Evolutionary conservation across 2,888 invertebrate genomes (phyloP), one percentile per base, ranked within the genome.

Genomic region (Entomobrya proxima): DNA sequence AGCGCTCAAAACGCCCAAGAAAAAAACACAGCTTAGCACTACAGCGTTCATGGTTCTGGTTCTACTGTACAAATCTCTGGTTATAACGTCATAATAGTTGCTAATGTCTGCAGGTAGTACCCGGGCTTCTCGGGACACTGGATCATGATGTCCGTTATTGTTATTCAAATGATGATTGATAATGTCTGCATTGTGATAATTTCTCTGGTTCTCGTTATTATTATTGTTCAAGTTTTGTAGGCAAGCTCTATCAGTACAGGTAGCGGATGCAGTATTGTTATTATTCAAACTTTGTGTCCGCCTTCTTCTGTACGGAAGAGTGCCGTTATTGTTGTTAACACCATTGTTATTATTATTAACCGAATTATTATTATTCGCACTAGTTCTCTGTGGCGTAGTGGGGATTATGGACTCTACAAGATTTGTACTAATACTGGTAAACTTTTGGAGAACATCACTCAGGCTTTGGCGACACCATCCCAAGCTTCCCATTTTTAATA

Each of bases 1-100:
- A 18, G 89, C 88, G 79, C 88, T 86, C 1, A 89, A 32, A 4
- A 76, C 89, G 24, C 89, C 89, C 50, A 88, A 44, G 18, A 88
- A 58, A 82, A 89, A 89, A 30, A 89, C 85, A 76, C 85, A 72
- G 2, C 82, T 78, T 11, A 89, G 32, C 18, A 89, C 30, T 7
- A 88, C 30, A 24, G 86, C 81, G 58, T 88, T 87, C 86, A 88
- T 87, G 58, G 75, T 83, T 52, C 75, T 64, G 50, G 75, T 67
- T 30, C 67, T 75, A 27, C n/a, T 58, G 37, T 50, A 50, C 27
- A 64, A 83, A 40, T 75, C 75, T 50, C 75, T 64, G 15, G n/a
- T 67, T 55, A 67, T 27, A 76, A 76, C 21, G 18, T 67, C 79
- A 37, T 69, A 47, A 37, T 47, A 32, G 44, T 24, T 37, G 15